Evolutionary conservation across 1,140 invertebrate genomes (phyloP), one percentile per base, ranked within the genome.

Genomic region (Drosophila kikkawai): DNA sequence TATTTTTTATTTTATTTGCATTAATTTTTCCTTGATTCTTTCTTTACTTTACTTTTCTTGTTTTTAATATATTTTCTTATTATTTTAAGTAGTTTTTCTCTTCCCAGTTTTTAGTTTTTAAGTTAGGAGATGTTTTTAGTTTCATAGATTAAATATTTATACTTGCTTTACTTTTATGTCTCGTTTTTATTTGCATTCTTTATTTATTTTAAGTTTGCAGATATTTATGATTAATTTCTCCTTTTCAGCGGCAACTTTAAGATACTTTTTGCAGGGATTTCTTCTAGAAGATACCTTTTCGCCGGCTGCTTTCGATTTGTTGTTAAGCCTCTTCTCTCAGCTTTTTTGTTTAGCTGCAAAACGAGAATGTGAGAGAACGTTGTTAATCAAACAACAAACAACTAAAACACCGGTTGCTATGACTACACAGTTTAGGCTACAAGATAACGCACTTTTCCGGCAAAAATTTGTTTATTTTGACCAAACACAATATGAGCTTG

Each of bases 331-430:
- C 15, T 19, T 34, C n/a, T 74, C 26, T 36, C 34, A 59, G 47
- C 50, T 50, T 69, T 66, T 11, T 56, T 57, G 12, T 45, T 26
- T 22, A 36, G 51, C 75, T 71, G 66, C 34, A 57, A 79, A 71
- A 79, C 67, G 67, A 79, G 44, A 79, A 79, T 71, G 66, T 42
- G 44, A 58, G 56, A 69, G 29, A 34, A 48, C 41, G 45, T 73
- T 73, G 70, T 41, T 59, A 56, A 56, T 56, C 53, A 56, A 56
- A 56, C 53, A 56, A 56, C 19, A 58, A 55, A 55, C 66, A 55
- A 34, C 48, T 53, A 45, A 65, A 44, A 17, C 51, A 41, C 55
- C 29, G 75, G 76, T 77, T 71, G 67, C 76, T 59, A 65, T 71
- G 74, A 37, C 55, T 51, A 73, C 68, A 39, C 34, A 39, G 8